These are phyloP conservation scores for Anarrhichthys ocellatus DNA, from an alignment of 2,113 vertebrate genomes.

Conservation along the genomic window DNA sequence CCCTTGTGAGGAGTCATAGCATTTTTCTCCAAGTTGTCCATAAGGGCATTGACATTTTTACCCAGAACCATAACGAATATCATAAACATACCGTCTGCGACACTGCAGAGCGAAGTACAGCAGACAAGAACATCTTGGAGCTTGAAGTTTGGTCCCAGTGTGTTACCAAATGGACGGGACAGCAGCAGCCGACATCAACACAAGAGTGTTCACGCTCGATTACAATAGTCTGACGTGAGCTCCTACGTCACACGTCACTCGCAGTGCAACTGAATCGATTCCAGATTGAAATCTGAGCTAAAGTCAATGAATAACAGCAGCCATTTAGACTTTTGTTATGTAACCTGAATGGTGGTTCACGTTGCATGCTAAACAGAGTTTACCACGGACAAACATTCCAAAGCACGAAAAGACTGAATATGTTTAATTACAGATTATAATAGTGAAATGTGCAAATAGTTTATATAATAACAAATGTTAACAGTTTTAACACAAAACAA, in stretches of 20 bases:
- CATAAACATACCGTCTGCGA: slow-evolving; percentile 77
- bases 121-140: slow-evolving; percentile 79
- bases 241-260: background rate
- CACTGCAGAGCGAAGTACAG: slow-evolving; percentile 75
- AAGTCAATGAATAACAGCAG: no score
- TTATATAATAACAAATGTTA: no score
- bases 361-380: background rate
- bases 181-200: slow-evolving; percentile 60
- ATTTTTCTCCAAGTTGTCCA: background rate
- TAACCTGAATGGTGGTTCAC: background rate
- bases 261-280: slow-evolving; percentile 63
- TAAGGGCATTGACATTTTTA: rapidly evolving
- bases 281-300: slow-evolving; percentile 50
- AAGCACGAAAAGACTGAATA: background rate
- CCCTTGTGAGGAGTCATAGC: slow-evolving; percentile 82
- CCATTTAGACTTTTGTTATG: slow-evolving; percentile 27
- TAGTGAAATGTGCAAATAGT: background rate
- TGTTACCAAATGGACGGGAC: slow-evolving; percentile 42
- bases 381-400: background rate
- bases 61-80: background rate
- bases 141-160: slow-evolving; percentile 43
- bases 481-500: background rate
- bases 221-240: slow-evolving; percentile 60
- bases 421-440: background rate
- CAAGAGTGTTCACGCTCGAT: slow-evolving; percentile 60